These are phyloP conservation scores for Pseudococcus jackbeardsleyi DNA, from an alignment of 2,888 invertebrate species.

Conservation along the genomic window DNA sequence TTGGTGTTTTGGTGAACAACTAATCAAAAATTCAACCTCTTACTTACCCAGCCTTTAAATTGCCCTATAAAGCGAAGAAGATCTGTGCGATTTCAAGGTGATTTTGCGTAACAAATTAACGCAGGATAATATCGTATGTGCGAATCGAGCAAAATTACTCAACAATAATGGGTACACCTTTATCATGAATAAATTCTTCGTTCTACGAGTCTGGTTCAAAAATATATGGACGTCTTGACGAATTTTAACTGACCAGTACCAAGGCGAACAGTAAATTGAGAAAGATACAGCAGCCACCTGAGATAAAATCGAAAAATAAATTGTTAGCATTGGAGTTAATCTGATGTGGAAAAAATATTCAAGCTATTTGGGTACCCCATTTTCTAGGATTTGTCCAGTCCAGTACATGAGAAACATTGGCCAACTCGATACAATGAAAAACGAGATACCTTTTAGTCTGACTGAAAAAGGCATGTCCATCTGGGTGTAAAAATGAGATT, in stretches of 20 bases:
- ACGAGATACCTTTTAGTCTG: not conserved
- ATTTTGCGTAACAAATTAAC: not conserved
- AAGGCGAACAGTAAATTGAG: not conserved
- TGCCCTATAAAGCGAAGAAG: not conserved
- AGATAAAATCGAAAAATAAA: not conserved
- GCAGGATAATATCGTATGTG: not conserved
- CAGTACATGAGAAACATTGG: conserved; percentile 3
- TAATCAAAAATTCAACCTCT: not conserved
- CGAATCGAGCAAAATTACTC: not conserved
- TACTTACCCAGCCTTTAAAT: not conserved
- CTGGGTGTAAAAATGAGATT: not conserved
- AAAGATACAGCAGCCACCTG: not conserved
- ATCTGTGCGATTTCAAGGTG: not conserved
- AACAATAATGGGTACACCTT: not conserved
- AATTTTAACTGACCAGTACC: not conserved
- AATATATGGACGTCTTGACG: not conserved
- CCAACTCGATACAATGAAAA: not conserved
- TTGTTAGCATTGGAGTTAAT: not conserved
- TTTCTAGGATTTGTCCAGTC: conserved; percentile 2
- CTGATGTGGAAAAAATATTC: too few species aligned
- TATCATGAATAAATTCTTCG: not conserved
- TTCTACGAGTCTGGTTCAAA: not conserved
- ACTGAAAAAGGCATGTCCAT: not conserved
- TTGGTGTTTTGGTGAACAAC: too few species aligned
- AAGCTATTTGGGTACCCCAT: not conserved